Base-by-base conservation (phyloP, 1,140 invertebrate genomes). In the Heliconius congener region DNA sequence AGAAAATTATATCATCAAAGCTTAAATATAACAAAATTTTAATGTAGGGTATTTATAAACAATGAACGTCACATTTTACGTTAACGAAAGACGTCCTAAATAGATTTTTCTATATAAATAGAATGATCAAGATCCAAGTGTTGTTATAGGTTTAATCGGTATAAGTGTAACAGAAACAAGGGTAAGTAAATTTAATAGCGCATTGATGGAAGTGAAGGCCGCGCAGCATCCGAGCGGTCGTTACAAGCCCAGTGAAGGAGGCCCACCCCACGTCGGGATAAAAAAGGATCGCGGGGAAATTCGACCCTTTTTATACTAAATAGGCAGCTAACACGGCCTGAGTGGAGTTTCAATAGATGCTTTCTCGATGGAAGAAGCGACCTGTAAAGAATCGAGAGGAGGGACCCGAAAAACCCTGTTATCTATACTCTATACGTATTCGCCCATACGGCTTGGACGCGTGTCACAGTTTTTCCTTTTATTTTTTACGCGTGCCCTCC, bases 331-430 rank as follows among this genome's bases (percentile, higher is more conserved):
- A 94, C 93, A 94, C 92, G 90, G 89, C 85, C 91, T 93, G 91
- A 94, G 93, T 94, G 93, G 92, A 93, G 92, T 92, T 93, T 94
- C 93, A 94, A 94, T 94, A 91, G 93, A 94, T 93, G 91, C 93
- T 93, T 92, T 93, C 87, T 92, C 90, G 90, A 88, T 87, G 91
- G 88, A 91, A 90, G 91, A 91, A 91, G 92, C 93, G 90, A 92
- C 93, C 93, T 92, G 93, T 93, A 90, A 94, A 85, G 87, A 91
- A 90, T 94, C 93, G 91, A 93, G 86, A 76, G 80, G 84, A 86
- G 84, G 89, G 90, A 87, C 78, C 85, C 86, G 80, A 81, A 83
- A 88, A 88, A 86, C 86, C 86, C 87, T 83, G 81, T 87, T 86
- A 87, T 89, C 84, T 87, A 89, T 88, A 91, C 75, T 27, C 60